Percentiles rank a stretch among this genome's conserved stretches.
Conservation (phyloP, 2,797 vertebrate genomes). For the Hypotaenidia philippensis region DNA sequence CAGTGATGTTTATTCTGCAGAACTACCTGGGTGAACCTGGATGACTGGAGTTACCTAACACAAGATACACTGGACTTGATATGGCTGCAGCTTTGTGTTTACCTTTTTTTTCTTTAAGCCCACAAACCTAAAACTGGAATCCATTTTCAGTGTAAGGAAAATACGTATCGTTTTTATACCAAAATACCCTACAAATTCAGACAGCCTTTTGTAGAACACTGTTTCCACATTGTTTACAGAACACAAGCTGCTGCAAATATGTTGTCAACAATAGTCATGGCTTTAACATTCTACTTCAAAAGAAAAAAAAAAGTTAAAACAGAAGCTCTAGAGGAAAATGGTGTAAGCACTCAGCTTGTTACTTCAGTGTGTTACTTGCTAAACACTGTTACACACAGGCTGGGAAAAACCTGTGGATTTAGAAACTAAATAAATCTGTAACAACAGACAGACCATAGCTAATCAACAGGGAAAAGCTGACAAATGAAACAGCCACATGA, state of each 20-base stretch:
- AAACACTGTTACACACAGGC: accelerated
- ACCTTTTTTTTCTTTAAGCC: background rate
- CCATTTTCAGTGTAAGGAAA: background rate
- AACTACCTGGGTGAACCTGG: background rate
- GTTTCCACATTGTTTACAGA: background rate
- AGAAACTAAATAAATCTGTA: background rate
- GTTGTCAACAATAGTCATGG: background rate
- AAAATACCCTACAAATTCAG: background rate
- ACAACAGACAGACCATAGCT: background rate
- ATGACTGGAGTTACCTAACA: background rate
- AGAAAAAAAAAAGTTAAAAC: background rate
- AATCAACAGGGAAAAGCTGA: background rate
- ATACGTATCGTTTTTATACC: background rate
- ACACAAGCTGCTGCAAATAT: background rate
- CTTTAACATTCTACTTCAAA: background rate
- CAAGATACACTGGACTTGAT: background rate
- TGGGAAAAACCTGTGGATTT: background rate
- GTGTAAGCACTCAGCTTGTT: background rate
- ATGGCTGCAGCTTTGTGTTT: background rate
- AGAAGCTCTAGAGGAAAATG: background rate
- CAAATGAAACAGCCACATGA: background rate
- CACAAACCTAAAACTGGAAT: background rate
- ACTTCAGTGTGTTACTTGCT: background rate
- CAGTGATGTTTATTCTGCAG: background rate
- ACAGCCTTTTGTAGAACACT: background rate